Base-by-base conservation (phyloP, 2,113 vertebrate genomes). In the Suricata suricatta region DNA sequence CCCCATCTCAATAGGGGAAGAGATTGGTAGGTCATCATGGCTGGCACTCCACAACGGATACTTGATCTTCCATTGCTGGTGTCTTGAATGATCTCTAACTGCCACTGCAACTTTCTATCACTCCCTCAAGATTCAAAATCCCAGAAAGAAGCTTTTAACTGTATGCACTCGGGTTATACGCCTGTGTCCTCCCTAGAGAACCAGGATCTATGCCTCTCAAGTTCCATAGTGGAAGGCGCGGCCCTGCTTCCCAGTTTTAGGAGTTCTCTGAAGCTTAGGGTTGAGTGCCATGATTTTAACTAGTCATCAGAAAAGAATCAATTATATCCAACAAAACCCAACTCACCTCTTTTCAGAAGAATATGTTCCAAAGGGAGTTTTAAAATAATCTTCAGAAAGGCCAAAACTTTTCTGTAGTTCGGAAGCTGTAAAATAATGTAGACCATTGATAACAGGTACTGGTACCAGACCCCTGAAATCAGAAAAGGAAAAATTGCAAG, bases 391-490 rank as follows among this genome's bases (percentile, higher is more conserved):
- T 77, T 96, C 94, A 88, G 0, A 68, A 87, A 97, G 1, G 12
- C 97, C 92, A 63, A n/a, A 82, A 31, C 2, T 81, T 93, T 85
- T 85, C 66, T 81, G 66, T 35, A 63, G 21, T 25, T 97, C 95
- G 50, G 88, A 57, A 50, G 41, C 7, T 86, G 93, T 29, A 76
- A 94, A 72, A 85, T 85, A 79, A 0, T 64, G 93, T 7, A 97
- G 87, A 0, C 0, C 25, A 50, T 54, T 95, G 57, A 74, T 68
- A 66, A 44, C 0, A 0, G 82, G 96, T 33, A 31, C 82, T 27
- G 98, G 97, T 81, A 98, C 97, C 19, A 74, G 85, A 76, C 97
- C 98, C 92, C 99, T 99, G 96, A 69, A 98, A 97, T 2, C 14
- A 57, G 15, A 88, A 87, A 60, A 50, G 19, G 44, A 84, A 95